Base-by-base conservation (phyloP, 2,797 vertebrate species). In the Acridotheres tristis region DNA sequence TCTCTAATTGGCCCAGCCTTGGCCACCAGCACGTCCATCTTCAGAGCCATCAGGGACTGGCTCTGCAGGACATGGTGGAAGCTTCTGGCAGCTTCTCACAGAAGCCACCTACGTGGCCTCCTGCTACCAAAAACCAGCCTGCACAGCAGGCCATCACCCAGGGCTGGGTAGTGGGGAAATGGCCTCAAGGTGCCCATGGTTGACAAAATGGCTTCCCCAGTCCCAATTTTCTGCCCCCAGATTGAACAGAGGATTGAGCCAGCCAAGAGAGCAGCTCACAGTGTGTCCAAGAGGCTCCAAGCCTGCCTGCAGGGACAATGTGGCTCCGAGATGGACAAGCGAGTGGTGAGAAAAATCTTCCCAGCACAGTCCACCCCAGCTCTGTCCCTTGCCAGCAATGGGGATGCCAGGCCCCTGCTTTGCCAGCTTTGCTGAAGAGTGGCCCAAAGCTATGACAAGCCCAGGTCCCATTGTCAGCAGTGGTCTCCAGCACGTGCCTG, bases 161-260 rank as follows among this genome's bases (percentile, higher is more conserved):
- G 72, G 82, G 72, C 43, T 80, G 48, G 36, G 36, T n/a, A n/a
- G 20, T 42, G 67, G 43, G 34, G 47, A 93, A 36, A 38, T 30
- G 38, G 58, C 30, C 47, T 73, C 0, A 0, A 48, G 53, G 51
- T 5, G 2, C 10, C 29, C 62, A 27, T 3, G 3, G 48, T 0
- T 62, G 26, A 63, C 2, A 3, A 78, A 75, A 87, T 20, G 36
- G 34, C 53, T 88, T 80, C 25, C 27, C 13, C 40, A 13, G 69
- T 74, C 32, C 43, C 66, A 50, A 43, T 42, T 45, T 75, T 71
- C n/a, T 27, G 13, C 26, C 75, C 47, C 6, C 88, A 99, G 99
- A 99, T 99, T 74, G 99, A 99, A 97, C 99, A 99, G 97, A 98
- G 99, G 87, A 98, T 99, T 61, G 99, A 99, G 78, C 99, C 99